Conservation (phyloP, 2,113 vertebrate species). For the Uria aalge region DNA sequence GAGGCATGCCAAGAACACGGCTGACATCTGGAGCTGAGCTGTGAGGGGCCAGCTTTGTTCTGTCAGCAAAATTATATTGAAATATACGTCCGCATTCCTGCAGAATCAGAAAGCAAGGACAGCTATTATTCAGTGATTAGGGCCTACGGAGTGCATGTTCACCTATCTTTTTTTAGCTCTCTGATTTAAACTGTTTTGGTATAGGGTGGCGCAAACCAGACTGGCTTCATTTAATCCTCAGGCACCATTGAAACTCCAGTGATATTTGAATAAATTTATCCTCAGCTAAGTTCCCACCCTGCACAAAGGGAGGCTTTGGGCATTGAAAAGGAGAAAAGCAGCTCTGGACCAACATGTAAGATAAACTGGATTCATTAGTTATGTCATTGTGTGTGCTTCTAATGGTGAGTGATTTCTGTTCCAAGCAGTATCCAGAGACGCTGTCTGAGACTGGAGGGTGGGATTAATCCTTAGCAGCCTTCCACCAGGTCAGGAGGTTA, state of each 20-base stretch:
- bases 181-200: neutral
- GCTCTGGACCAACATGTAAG: neutral
- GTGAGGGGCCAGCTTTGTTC: neutral
- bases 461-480: neutral
- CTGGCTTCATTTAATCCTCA: neutral
- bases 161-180: neutral
- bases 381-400: neutral
- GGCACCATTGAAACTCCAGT: neutral
- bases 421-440: neutral
- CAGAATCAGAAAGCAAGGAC: neutral
- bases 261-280: neutral
- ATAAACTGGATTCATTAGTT: neutral
- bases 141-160: rapidly evolving
- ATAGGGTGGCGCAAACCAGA: neutral
- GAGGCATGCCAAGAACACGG: neutral
- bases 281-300: neutral
- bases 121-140: neutral
- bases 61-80: neutral
- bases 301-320: neutral
- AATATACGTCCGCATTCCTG: neutral
- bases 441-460: neutral
- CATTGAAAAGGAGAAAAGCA: neutral
- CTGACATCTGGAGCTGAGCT: neutral
- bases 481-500: neutral
- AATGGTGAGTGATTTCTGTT: rapidly evolving